These are phyloP conservation scores for Nymphalis c-album DNA, from an alignment of 2,888 invertebrate species.

Conservation along the genomic window DNA sequence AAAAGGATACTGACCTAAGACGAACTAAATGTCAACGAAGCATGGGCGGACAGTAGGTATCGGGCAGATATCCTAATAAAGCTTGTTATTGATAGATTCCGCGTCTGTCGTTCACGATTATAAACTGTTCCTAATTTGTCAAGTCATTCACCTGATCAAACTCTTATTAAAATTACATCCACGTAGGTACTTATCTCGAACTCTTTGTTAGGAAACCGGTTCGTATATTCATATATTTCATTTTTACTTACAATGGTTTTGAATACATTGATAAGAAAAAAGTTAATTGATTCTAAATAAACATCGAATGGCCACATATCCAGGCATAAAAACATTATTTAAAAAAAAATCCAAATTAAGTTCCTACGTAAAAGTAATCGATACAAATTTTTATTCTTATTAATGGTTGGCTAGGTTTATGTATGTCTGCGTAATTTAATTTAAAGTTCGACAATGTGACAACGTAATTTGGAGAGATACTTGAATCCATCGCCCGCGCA, in stretches of 20 bases:
- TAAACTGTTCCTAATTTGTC: slow-evolving; percentile 54
- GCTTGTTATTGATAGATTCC: slow-evolving; percentile 38
- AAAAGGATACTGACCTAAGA: slow-evolving; percentile 7
- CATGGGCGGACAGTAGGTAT: slow-evolving; percentile 18
- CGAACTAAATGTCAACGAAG: slow-evolving; percentile 1
- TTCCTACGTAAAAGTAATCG: too few species aligned
- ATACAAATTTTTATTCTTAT: too few species aligned
- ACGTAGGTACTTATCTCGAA: slow-evolving; percentile 20
- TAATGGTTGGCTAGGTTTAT: too few species aligned
- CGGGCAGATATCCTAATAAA: slow-evolving; percentile 43
- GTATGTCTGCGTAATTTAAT: too few species aligned
- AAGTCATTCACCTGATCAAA: slow-evolving; percentile 59
- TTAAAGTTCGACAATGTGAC: too few species aligned
- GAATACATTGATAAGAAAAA: background rate
- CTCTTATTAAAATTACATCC: slow-evolving; percentile 33
- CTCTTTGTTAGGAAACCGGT: background rate
- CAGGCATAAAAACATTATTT: too few species aligned
- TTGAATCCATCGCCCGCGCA: too few species aligned
- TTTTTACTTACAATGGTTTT: background rate
- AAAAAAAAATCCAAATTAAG: too few species aligned
- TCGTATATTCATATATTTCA: background rate
- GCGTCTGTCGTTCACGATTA: slow-evolving; percentile 49
- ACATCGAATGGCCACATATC: background rate
- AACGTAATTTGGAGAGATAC: too few species aligned
- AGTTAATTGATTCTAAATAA: background rate